These are phyloP conservation scores for Spodoptera picta DNA, from an alignment of 2,888 invertebrate genomes.

Conservation along the genomic window DNA sequence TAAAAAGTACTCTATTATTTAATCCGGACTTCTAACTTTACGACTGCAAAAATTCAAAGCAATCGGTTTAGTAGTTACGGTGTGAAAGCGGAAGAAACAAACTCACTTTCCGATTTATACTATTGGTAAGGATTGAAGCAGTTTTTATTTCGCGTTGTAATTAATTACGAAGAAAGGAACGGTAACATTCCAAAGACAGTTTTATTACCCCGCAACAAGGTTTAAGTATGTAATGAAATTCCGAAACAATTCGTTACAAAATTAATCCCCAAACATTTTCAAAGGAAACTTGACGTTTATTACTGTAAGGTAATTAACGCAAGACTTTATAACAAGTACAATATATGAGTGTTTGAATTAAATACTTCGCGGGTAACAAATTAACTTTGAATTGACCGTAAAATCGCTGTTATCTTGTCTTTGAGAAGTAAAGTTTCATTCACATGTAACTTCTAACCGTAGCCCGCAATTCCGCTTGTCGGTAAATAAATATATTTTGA, in stretches of 20 bases:
- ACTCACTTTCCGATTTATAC: no score
- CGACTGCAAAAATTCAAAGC: no score
- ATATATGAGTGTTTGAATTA: constrained; percentile 22
- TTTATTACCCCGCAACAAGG: constrained; percentile 5
- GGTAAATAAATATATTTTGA: no score
- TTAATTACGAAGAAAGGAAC: not conserved
- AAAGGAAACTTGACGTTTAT: constrained; percentile 36
- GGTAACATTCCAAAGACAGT: not conserved
- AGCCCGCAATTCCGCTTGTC: no score
- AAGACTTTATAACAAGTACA: constrained; percentile 4
- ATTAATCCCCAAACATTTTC: constrained; percentile 35
- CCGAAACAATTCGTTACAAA: constrained; percentile 22
- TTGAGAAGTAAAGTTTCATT: not conserved
- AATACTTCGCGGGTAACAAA: constrained; percentile 13
- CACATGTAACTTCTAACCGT: no score
- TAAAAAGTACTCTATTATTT: no score
- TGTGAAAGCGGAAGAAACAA: no score
- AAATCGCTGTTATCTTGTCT: constrained; percentile 17
- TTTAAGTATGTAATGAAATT: constrained; percentile 8
- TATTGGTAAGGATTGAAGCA: no score
- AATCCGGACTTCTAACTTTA: no score
- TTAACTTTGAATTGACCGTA: constrained; percentile 22
- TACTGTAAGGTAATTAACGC: constrained; percentile 40
- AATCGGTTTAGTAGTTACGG: no score
- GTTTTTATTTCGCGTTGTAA: no score